Conservation (phyloP, 1,140 invertebrate genomes). For the Drosophila burlai region DNA sequence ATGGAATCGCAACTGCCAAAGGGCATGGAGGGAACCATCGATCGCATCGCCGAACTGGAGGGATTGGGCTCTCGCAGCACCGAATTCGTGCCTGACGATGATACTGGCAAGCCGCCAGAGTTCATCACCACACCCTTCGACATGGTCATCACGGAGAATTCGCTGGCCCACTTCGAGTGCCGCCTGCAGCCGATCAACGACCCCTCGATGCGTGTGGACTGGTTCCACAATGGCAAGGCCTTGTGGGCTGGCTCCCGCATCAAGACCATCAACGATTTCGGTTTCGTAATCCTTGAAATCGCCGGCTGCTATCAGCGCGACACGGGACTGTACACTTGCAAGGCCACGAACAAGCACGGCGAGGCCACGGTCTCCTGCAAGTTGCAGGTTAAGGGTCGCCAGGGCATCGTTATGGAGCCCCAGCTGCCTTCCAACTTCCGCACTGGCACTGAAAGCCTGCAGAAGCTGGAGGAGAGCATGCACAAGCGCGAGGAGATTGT, state of each 20-base stretch:
- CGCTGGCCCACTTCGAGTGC: constrained; percentile 96
- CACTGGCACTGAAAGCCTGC: constrained; percentile 94
- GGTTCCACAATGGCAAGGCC: constrained; percentile 98
- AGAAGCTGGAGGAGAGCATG: constrained; percentile 94
- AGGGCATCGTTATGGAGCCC: constrained; percentile 96
- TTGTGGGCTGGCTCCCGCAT: constrained; percentile 94
- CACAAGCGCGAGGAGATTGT: constrained; percentile 94
- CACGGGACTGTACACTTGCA: constrained; percentile 95
- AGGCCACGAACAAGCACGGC: constrained; percentile 95
- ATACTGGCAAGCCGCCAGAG: constrained; percentile 95
- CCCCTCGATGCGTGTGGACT: constrained; percentile 96
- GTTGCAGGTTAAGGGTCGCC: constrained; percentile 92
- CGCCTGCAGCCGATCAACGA: constrained; percentile 95
- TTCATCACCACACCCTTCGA: constrained; percentile 96
- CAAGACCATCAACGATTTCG: constrained; percentile 97
- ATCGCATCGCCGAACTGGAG: constrained; percentile 97
- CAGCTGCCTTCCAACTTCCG: constrained; percentile 94
- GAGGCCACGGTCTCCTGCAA: constrained; percentile 95
- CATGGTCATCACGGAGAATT: constrained; percentile 94
- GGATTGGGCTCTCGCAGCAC: constrained; percentile 90
- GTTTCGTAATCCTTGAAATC: constrained; percentile 96
- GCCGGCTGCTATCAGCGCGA: constrained; percentile 95
- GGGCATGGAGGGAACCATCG: constrained; percentile 96
- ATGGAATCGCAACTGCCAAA: constrained; percentile 96
- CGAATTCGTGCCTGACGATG: constrained; percentile 89